Base-by-base conservation (phyloP, 2,113 vertebrate genomes). In the Tetrax tetrax region DNA sequence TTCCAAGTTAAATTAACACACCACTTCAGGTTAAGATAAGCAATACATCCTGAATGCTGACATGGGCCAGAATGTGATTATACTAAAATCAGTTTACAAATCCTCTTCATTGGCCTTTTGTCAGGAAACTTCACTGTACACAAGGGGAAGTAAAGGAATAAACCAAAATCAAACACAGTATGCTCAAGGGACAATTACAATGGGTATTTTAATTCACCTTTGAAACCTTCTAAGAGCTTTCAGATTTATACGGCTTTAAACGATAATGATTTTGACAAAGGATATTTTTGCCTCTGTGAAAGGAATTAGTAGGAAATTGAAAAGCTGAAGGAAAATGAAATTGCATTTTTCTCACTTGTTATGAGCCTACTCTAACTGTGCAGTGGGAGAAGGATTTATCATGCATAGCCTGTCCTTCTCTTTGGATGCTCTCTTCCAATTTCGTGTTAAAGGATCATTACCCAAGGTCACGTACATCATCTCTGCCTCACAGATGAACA, bases 1-100 rank as follows among this genome's bases (percentile, higher is more conserved):
- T 85, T 94, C 93, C 88, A 83, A 74, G 85, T 64, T 92, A 94
- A 76, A 96, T 87, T 79, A 93, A 77, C 72, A 86, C 50, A 66
- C 66, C 64, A 37, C 28, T 79, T 86, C 35, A 64, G 43, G 75
- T 76, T 59, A 83, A 75, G 65, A 66, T 23, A 89, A 79, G 65
- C 66, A 88, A 66, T 47, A 54, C 24, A 37, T 66, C 68, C 78
- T 59, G 60, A 90, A 92, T 81, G 69, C 48, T 89, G 76, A 81
- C 33, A 57, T 8, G 48, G 57, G 25, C 51, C 51, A 90, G 60
- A 78, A 75, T 4, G 11, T 29, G 57, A 74, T 86, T 75, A 45
- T 19, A 45, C 22, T 68, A 68, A 68, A 81, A 84, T 68, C 57
- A 81, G 51, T 71, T 92, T 56, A 82, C 77, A 89, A 66, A 92